These are phyloP conservation scores for Aulostomus chinensis DNA, from an alignment of 2,797 vertebrate genomes.

Conservation along the genomic window DNA sequence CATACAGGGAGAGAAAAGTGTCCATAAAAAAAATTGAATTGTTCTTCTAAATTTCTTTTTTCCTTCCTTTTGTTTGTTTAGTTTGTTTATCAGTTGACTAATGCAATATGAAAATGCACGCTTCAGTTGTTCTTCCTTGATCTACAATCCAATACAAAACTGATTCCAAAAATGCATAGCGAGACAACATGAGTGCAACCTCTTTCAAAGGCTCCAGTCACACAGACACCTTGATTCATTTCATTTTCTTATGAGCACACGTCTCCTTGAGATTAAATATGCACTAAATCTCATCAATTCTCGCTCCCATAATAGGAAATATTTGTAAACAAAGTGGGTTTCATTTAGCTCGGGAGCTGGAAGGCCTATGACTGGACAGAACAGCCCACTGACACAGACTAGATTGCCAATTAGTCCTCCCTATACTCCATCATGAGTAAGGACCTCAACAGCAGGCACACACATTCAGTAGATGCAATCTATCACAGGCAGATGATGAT, in stretches of 20 bases:
- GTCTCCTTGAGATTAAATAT: too few species aligned
- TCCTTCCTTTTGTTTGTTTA: too few species aligned
- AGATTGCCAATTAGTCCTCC: slow-evolving; percentile 28
- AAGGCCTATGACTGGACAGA: slow-evolving; percentile 1
- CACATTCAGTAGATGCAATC: slow-evolving; percentile 10
- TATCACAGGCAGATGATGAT: slow-evolving; percentile 18
- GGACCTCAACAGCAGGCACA: slow-evolving; percentile 6
- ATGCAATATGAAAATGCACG: too few species aligned
- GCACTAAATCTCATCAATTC: slow-evolving; percentile 13
- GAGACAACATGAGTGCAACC: too few species aligned
- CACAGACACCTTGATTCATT: not conserved
- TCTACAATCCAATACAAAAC: too few species aligned
- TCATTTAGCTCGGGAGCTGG: slow-evolving; percentile 12
- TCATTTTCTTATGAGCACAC: slow-evolving; percentile 13
- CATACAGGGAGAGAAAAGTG: slow-evolving; percentile 5
- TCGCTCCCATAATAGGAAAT: slow-evolving; percentile 19
- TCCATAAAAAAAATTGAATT: slow-evolving; percentile 1
- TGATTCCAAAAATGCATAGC: too few species aligned
- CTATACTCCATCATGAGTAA: slow-evolving; percentile 9
- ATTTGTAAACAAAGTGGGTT: too few species aligned
- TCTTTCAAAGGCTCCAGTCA: slow-evolving; percentile 1
- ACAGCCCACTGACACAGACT: not conserved
- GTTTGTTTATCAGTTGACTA: too few species aligned
- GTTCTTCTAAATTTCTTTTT: slow-evolving; percentile 6
- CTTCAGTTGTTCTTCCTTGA: too few species aligned